A percentile compares a stretch with the other conserved stretches of the same genome.
Evolutionary conservation across 1,140 invertebrate genomes (phyloP).

Genomic region (Calosoma granatense): DNA sequence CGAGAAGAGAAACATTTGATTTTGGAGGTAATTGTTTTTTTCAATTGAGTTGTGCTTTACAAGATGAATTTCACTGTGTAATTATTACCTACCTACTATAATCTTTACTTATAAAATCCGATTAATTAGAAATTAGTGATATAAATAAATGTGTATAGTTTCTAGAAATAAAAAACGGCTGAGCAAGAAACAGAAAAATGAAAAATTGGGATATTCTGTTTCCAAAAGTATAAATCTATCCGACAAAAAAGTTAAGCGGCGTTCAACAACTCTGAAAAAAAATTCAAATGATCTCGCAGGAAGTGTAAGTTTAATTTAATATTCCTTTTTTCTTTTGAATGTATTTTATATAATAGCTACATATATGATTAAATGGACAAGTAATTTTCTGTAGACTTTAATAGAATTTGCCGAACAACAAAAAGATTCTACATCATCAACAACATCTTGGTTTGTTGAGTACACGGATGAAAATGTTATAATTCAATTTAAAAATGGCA

Average conservation of each 20-base stretch:
- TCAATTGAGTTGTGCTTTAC: background rate
- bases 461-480: slow-evolving; percentile 21
- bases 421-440: background rate
- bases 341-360: background rate
- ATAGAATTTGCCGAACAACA: background rate
- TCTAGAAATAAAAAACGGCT: too few relatives aligned
- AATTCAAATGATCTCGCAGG: background rate
- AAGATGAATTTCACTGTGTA: too few relatives aligned
- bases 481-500: slow-evolving; percentile 37
- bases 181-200: too few relatives aligned
- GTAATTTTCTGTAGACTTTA: too few relatives aligned
- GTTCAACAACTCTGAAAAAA: background rate
- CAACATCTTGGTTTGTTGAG: background rate
- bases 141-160: too few relatives aligned
- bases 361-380: background rate
- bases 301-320: background rate
- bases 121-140: too few relatives aligned
- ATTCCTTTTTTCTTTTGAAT: background rate
- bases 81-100: background rate
- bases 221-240: too few relatives aligned
- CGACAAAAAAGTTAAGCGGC: too few relatives aligned
- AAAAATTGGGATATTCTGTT: too few relatives aligned
- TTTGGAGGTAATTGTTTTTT: background rate
- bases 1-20: background rate
- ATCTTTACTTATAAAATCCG: background rate